Evolutionary conservation across 2,113 vertebrate genomes (phyloP), one percentile per base, ranked within the genome.

Genomic region (Aldabrachelys gigantea): DNA sequence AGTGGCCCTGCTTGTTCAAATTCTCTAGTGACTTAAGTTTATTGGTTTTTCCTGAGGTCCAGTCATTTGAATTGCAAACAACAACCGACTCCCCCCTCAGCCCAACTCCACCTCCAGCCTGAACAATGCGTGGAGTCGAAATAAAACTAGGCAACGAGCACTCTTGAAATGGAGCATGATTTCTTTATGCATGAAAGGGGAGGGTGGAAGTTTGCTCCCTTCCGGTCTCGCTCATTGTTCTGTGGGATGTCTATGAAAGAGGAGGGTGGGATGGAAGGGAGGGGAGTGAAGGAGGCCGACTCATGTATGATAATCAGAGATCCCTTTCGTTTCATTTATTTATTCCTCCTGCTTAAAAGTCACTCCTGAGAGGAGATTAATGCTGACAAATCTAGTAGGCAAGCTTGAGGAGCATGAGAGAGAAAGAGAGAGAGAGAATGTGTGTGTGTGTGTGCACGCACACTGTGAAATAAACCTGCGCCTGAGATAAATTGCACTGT

Each of bases 11-110:
- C 96, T 97, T 97, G 91, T 95, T 96, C 96, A 94, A 95, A 96
- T 89, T 93, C 97, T 97, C 90, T 59, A 96, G 94, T 94, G 94
- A 97, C 95, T 96, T 95, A 89, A 95, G 95, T 97, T 96, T 98
- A 96, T 97, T 98, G 97, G 89, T 97, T 98, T 98, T 97, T 93
- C 93, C 47, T 88, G 84, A 90, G 96, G 88, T 96, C 93, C 85
- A 10, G 41, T 57, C 95, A 97, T 97, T 98, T 97, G 97, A 97
- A 97, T 97, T 97, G 96, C 96, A 98, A 98, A 98, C 93, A 96
- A 88, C 91, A 78, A 27, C 82, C 80, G 82, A 85, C 82, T 87
- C 8, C 89, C 92, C 54, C 93, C 91, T 92, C 50, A 50, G 50
- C 50, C 54, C 87, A 89, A 88, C 1, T 52, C 81, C 54, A 13